Conservation (phyloP, 2,888 invertebrate genomes). For the Sminthurinus aureus region DNA sequence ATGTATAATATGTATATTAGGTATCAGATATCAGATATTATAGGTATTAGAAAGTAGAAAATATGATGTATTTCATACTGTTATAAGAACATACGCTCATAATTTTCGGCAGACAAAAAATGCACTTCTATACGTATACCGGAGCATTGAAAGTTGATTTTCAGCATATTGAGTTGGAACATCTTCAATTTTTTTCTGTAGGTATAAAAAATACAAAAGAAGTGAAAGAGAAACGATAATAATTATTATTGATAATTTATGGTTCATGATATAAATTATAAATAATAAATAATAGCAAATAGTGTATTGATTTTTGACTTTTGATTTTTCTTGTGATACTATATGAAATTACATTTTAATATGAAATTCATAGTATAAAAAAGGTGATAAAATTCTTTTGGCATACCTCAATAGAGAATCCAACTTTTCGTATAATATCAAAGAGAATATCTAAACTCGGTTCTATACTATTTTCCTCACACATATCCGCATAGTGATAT, state of each 20-base stretch:
- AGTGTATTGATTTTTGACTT: too few relatives aligned
- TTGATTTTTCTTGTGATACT: too few relatives aligned
- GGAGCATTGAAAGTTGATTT: conserved; percentile 90
- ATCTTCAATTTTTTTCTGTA: conserved; percentile 78
- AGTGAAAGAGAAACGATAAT: conserved; percentile 4
- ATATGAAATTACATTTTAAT: background rate
- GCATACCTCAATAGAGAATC: conserved; percentile 78
- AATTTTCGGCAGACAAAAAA: conserved; percentile 84
- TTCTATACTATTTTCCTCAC: conserved; percentile 88
- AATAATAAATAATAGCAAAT: background rate
- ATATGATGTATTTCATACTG: background rate
- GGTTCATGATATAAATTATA: background rate
- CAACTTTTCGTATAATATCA: conserved; percentile 79
- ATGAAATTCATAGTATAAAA: background rate
- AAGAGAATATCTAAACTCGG: conserved; percentile 86
- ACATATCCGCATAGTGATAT: conserved; percentile 85
- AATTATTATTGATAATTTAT: background rate
- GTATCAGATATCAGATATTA: too few relatives aligned
- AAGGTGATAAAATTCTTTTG: too few relatives aligned
- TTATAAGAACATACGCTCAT: background rate
- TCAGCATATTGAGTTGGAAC: conserved; percentile 90
- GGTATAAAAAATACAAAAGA: conserved; percentile 53
- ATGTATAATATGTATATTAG: too few relatives aligned
- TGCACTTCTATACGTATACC: conserved; percentile 89
- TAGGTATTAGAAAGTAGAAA: too few relatives aligned